phyloP scores from a whole-genome alignment of 2,113 vertebrate species.

The Redunca redunca region DNA sequence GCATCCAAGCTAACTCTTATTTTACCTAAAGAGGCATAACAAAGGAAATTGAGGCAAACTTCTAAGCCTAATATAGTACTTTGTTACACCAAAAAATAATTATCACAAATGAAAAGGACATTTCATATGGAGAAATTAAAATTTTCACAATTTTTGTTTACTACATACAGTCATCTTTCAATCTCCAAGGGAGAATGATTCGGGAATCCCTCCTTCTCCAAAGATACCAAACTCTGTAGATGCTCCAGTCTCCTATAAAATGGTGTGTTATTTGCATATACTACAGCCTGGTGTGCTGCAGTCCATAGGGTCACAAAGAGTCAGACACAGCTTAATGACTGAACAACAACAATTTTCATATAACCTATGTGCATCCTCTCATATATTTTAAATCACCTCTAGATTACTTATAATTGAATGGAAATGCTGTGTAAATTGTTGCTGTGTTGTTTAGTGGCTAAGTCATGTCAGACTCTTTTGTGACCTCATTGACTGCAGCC shows the following conservation, averaged over 20 bases:
- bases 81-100: neutral
- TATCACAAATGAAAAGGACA: neutral
- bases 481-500: neutral
- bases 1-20: neutral
- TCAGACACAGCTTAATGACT: neutral
- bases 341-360: neutral
- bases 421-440: neutral
- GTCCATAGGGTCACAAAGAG: neutral
- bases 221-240: neutral
- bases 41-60: neutral
- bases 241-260: neutral
- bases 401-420: neutral
- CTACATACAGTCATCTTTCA: neutral
- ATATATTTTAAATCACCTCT: neutral
- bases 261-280: neutral
- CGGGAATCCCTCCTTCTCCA: neutral
- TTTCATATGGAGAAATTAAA: neutral
- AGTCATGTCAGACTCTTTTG: neutral
- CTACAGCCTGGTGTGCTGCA: neutral
- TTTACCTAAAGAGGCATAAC: neutral
- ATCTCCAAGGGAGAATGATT: neutral
- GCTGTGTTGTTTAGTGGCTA: neutral
- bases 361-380: neutral
- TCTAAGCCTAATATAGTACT: neutral
- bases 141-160: neutral